A percentile compares a stretch with the other conserved stretches of the same genome.
phyloP scores from a whole-genome alignment of 2,797 vertebrate genomes.

The Galago senegalensis region DNA sequence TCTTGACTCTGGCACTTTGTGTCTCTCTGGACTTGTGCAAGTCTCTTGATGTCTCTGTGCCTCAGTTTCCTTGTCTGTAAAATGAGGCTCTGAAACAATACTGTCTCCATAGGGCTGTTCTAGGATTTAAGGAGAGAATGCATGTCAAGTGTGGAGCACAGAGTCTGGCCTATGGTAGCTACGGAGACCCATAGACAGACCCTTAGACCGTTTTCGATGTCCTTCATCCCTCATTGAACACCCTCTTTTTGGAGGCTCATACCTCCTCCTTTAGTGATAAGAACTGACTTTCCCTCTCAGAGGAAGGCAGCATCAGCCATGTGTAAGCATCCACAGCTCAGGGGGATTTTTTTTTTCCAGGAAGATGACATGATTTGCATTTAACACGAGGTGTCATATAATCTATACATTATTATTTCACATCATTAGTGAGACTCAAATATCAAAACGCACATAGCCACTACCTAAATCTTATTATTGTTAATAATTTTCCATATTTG shows the following conservation, averaged over 20 bases:
- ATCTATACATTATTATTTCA: constrained; percentile 56
- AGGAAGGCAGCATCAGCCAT: neutral
- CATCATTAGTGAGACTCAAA: constrained; percentile 37
- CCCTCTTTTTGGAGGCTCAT: neutral
- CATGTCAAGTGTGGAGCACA: neutral
- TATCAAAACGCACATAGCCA: neutral
- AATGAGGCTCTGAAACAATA: neutral
- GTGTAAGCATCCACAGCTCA: neutral
- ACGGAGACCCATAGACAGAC: neutral
- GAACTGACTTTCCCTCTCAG: neutral
- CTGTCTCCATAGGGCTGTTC: neutral
- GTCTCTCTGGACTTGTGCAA: neutral
- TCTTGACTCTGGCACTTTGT: neutral
- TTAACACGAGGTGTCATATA: constrained; percentile 50
- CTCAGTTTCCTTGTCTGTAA: neutral
- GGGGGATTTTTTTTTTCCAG: neutral
- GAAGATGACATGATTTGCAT: constrained; percentile 42
- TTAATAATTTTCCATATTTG: too few relatives aligned
- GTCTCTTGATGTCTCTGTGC: neutral
- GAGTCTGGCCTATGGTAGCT: neutral
- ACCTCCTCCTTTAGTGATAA: neutral
- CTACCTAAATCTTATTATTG: too few relatives aligned
- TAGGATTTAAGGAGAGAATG: neutral
- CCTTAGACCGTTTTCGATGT: neutral
- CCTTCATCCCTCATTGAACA: neutral